Conservation (phyloP, 1,140 invertebrate species). For the Saxidomus purpurata region DNA sequence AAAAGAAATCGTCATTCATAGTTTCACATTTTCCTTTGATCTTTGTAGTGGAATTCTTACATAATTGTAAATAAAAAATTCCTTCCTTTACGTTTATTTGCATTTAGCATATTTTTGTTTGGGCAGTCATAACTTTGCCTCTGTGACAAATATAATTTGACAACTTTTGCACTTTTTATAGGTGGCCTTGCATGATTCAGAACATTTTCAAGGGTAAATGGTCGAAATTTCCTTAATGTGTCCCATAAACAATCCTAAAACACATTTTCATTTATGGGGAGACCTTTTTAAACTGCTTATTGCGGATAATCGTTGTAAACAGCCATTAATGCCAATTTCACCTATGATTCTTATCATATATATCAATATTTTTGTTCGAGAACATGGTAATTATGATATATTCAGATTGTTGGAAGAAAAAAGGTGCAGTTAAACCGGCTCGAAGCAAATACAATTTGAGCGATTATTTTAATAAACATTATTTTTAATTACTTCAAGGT, state of each 20-base stretch:
- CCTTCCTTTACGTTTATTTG: background rate
- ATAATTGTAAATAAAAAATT: background rate
- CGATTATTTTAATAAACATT: conserved; percentile 43
- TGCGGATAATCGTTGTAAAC: conserved; percentile 12
- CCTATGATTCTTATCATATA: conserved; percentile 4
- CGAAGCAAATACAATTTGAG: conserved; percentile 17
- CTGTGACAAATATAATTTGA: conserved; percentile 31
- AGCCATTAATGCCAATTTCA: conserved; percentile 16
- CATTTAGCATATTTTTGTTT: background rate
- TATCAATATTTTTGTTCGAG: conserved; percentile 28
- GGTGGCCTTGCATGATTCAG: conserved; percentile 38
- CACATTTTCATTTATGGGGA: conserved; percentile 32
- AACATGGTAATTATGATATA: conserved; percentile 20
- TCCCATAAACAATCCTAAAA: conserved; percentile 54
- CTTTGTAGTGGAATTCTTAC: no score
- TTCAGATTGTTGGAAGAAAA: background rate
- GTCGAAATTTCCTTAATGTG: conserved; percentile 49
- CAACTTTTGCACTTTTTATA: conserved; percentile 33
- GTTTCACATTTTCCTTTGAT: no score
- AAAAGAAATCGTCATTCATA: no score
- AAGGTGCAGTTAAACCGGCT: conserved; percentile 8
- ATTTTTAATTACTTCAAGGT: conserved; percentile 31
- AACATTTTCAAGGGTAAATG: conserved; percentile 27
- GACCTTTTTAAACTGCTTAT: conserved; percentile 7
- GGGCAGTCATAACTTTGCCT: background rate